phyloP scores from a whole-genome alignment of 2,888 invertebrate species.

The Acleris cristana region DNA sequence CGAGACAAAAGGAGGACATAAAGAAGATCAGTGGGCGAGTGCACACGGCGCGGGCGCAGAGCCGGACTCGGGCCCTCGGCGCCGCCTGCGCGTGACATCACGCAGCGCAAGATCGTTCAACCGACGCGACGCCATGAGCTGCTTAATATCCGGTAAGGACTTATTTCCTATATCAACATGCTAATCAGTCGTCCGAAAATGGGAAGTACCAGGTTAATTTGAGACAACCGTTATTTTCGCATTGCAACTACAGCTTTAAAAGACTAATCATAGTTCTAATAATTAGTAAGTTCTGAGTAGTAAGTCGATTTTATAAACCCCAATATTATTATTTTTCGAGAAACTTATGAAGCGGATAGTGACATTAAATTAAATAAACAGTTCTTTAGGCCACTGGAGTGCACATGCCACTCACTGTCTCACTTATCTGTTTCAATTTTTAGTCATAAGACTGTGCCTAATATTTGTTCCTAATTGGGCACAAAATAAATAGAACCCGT shows the following conservation, averaged over 20 bases:
- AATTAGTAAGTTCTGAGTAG: too few species aligned
- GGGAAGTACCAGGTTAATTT: too few species aligned
- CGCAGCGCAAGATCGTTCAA: constrained; percentile 28
- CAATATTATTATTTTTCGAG: too few species aligned
- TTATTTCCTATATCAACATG: constrained; percentile 11
- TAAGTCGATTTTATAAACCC: too few species aligned
- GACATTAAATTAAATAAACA: constrained; percentile 1
- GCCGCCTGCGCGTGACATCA: constrained; percentile 32
- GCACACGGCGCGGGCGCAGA: constrained; percentile 29
- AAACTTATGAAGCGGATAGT: background rate
- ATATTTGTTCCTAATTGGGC: background rate
- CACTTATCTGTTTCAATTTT: constrained; percentile 12
- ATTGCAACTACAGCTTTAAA: too few species aligned
- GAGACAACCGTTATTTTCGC: too few species aligned
- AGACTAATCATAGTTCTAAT: too few species aligned
- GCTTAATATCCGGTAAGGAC: constrained; percentile 15
- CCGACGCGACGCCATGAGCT: constrained; percentile 1
- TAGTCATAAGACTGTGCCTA: background rate
- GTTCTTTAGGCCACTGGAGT: background rate
- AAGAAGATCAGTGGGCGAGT: constrained; percentile 35
- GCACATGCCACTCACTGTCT: constrained; percentile 9
- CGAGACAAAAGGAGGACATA: constrained; percentile 35
- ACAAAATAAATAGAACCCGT: background rate
- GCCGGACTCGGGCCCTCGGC: constrained; percentile 3
- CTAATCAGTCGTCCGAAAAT: background rate